Base-by-base conservation (phyloP, 2,797 vertebrate genomes). In the Poeciliopsis paucimaculata region DNA sequence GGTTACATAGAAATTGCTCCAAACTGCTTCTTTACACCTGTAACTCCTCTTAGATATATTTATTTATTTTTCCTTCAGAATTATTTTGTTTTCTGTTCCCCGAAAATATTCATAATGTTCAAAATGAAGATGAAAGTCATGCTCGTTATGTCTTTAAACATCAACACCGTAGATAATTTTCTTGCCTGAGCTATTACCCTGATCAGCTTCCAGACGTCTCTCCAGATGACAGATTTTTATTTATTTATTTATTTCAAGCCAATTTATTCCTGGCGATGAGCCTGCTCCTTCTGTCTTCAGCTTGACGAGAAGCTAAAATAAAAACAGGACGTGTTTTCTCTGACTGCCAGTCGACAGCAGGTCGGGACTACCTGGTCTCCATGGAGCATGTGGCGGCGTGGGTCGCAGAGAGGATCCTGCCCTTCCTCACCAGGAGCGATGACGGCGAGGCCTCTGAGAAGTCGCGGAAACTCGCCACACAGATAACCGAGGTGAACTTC, bases 401-500 rank as follows among this genome's bases (percentile, higher is more conserved):
- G 98, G 83, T 98, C 62, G 94, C 96, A 85, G 95, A 92, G 86
- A 86, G 88, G 80, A 90, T 97, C 81, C 82, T 98, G 36, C 95
- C 96, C 86, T 95, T 94, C 86, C 83, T 98, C 84, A 47, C 75
- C 1, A 89, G 86, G 82, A 87, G 90, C 5, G 91, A 91, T 4
- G 86, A 92, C 0, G 81, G 70, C 66, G 90, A 91, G 36, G 93
- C 73, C 20, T 73, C 47, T 0, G 84, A 95, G 79, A 84, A 85
- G 55, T 82, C 86, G 6, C 89, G 70, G 75, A 88, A 77, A 1
- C 80, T 96, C 85, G 95, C 95, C 76, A 94, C 94, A 84, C 89
- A 95, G 76, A 95, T 97, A n/a, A 92, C 96, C 43, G 96, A 98
- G 96, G 98, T 98, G 81, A 91, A 86, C 72, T 68, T 41, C 31